Percentiles rank a stretch among this genome's conserved stretches.
Conservation (phyloP, 1,140 invertebrate species). For the Drosophila parabipectinata region DNA sequence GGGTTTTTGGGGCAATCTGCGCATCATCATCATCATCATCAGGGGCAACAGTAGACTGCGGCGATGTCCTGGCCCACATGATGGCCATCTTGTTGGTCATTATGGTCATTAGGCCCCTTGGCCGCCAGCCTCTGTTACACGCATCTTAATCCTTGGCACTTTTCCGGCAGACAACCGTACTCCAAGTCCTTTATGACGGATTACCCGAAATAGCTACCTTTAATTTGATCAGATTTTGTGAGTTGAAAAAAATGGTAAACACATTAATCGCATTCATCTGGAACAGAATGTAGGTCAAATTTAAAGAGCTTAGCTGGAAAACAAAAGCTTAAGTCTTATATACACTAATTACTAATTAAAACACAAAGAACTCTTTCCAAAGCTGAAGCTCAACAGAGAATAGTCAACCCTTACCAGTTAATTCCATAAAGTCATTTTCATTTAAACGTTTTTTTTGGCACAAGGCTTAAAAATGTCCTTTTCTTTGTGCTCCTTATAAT, state of each 20-base stretch:
- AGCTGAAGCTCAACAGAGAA: background rate
- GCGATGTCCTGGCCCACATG: slow-evolving; percentile 53
- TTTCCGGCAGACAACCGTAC: slow-evolving; percentile 42
- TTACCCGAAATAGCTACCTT: slow-evolving; percentile 57
- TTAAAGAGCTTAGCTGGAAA: slow-evolving; percentile 13
- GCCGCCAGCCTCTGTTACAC: slow-evolving; percentile 37
- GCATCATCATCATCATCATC: slow-evolving; percentile 58
- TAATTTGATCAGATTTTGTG: slow-evolving; percentile 73
- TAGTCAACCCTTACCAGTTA: slow-evolving; percentile 19
- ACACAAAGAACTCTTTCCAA: slow-evolving; percentile 30
- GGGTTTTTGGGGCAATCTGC: slow-evolving; percentile 41
- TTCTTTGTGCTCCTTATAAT: slow-evolving; percentile 48
- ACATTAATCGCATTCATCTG: slow-evolving; percentile 29
- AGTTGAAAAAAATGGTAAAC: slow-evolving; percentile 47
- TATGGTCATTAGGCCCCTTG: slow-evolving; percentile 74
- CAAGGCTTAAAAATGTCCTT: slow-evolving; percentile 12
- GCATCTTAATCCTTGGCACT: slow-evolving; percentile 67
- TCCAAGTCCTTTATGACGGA: slow-evolving; percentile 65
- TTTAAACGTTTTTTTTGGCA: slow-evolving; percentile 35
- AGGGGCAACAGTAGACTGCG: slow-evolving; percentile 26
- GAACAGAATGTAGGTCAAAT: slow-evolving; percentile 19
- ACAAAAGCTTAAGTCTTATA: slow-evolving; percentile 30
- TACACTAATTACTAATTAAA: slow-evolving; percentile 72
- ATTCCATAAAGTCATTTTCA: slow-evolving; percentile 41
- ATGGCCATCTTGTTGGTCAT: slow-evolving; percentile 71